Percentiles rank a stretch among this genome's conserved stretches.
Conservation (phyloP, 2,113 vertebrate genomes). For the Psammodynastes pulverulentus region DNA sequence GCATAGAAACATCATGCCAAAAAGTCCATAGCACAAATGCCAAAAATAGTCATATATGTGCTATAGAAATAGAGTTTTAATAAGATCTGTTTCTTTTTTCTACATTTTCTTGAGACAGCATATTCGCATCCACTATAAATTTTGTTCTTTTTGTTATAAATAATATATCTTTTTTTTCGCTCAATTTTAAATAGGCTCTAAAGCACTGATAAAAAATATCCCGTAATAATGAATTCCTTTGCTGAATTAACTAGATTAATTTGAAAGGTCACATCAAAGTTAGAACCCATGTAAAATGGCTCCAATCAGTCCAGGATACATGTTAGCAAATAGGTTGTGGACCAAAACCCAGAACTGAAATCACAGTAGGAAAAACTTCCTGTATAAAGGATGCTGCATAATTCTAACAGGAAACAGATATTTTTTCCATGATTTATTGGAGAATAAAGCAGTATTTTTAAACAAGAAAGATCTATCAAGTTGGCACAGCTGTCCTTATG, state of each 20-base stretch:
- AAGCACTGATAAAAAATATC: constrained; percentile 1
- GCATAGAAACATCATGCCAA: background rate
- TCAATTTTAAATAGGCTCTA: constrained; percentile 17
- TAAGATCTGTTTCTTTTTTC: background rate
- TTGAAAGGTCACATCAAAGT: constrained; percentile 46
- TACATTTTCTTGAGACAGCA: background rate
- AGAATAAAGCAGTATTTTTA: background rate
- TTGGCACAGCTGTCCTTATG: background rate
- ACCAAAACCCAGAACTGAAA: background rate
- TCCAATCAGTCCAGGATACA: constrained; percentile 22
- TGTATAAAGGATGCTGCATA: background rate
- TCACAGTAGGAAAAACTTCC: background rate
- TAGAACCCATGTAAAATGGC: constrained; percentile 39
- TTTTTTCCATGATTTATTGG: background rate
- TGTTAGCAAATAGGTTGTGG: background rate
- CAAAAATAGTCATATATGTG: background rate
- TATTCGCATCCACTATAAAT: background rate
- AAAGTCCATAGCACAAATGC: background rate
- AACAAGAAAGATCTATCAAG: background rate
- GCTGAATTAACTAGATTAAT: constrained; percentile 38
- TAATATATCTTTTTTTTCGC: too few species aligned
- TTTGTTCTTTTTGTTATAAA: background rate
- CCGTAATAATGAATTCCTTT: constrained; percentile 18
- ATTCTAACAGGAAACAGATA: background rate
- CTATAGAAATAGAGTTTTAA: background rate